phyloP scores from a whole-genome alignment of 2,888 invertebrate species.

The Morpho deidamia region DNA sequence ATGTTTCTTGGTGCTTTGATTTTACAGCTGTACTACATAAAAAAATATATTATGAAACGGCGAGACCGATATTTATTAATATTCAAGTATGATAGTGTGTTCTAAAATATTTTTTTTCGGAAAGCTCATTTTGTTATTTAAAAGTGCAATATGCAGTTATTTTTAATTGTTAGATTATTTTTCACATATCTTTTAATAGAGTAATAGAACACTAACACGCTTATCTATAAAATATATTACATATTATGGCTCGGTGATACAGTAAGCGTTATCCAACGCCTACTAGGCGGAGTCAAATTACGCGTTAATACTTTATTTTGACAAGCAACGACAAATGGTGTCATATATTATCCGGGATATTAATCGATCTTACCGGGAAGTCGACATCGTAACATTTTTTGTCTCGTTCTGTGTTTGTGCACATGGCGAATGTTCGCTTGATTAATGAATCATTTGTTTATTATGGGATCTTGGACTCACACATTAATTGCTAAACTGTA shows the following conservation, averaged over 20 bases:
- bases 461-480: conserved; percentile 7
- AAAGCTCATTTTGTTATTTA: too few species aligned
- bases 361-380: conserved; percentile 35
- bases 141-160: too few species aligned
- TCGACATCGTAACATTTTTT: conserved; percentile 21
- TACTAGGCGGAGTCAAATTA: conserved; percentile 61
- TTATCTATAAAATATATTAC: too few species aligned
- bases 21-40: too few species aligned
- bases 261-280: conserved; percentile 34
- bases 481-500: background rate
- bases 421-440: conserved; percentile 28
- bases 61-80: too few species aligned
- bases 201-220: too few species aligned
- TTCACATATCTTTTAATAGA: too few species aligned
- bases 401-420: conserved; percentile 23
- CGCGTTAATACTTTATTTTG: conserved; percentile 68
- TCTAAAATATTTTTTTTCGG: too few species aligned
- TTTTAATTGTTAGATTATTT: too few species aligned
- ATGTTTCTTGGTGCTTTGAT: too few species aligned
- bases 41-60: too few species aligned
- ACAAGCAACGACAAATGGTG: conserved; percentile 69
- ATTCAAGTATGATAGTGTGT: too few species aligned
- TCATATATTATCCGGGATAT: conserved; percentile 41
- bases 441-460: conserved; percentile 33
- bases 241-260: background rate